Evolutionary conservation across 2,888 invertebrate genomes (phyloP).

Genomic region (Netelia inedita): DNA sequence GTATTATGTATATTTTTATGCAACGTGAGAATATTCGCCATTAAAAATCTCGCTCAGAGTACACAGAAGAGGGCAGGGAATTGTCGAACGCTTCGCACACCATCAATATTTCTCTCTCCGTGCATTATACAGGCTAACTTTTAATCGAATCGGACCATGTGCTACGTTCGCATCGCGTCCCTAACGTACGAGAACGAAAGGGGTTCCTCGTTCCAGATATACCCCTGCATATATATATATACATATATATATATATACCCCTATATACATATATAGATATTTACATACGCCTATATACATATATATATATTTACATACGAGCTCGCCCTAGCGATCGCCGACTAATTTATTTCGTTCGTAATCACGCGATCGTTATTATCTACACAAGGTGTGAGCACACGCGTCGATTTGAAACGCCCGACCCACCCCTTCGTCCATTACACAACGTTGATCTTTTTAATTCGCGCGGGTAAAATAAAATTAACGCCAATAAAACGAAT

Average conservation of each 20-base stretch:
- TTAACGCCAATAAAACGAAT: constrained; percentile 14
- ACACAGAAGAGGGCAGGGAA: background rate
- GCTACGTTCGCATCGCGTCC: constrained; percentile 67
- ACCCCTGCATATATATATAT: background rate
- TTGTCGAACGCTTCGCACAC: constrained; percentile 14
- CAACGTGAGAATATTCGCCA: background rate
- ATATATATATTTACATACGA: too few relatives aligned
- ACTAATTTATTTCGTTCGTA: constrained; percentile 45
- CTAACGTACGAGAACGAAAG: constrained; percentile 39
- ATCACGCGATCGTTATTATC: constrained; percentile 56
- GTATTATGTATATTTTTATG: background rate
- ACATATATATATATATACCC: too few relatives aligned
- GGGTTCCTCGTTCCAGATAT: constrained; percentile 14
- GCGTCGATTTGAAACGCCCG: constrained; percentile 8
- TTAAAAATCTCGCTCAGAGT: constrained; percentile 31
- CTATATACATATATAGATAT: too few relatives aligned
- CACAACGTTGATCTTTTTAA: background rate
- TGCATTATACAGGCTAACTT: constrained; percentile 65
- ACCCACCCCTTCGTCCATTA: background rate
- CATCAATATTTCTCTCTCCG: constrained; percentile 44
- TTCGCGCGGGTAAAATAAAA: constrained; percentile 27
- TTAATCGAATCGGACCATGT: constrained; percentile 72
- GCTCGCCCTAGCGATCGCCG: background rate
- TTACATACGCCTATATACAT: background rate
- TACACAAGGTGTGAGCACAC: constrained; percentile 18